These are phyloP conservation scores for Pelecanoides urinatrix DNA, from an alignment of 2,113 vertebrate genomes.

Conservation along the genomic window DNA sequence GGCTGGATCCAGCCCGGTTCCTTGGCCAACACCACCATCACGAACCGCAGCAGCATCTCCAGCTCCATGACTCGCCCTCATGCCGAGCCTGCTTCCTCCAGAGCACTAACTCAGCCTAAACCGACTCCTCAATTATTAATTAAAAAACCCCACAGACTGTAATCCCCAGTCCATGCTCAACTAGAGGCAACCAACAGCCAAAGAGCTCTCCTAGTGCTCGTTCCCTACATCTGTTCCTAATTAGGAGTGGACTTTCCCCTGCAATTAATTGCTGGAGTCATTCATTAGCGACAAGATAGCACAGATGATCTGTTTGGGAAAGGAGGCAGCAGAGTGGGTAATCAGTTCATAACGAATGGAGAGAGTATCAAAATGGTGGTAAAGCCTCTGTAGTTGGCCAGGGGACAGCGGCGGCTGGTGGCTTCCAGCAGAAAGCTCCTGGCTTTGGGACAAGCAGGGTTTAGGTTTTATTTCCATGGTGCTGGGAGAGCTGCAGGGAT, in stretches of 20 bases:
- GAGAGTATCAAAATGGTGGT: not conserved
- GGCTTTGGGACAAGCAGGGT: not conserved
- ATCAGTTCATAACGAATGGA: accelerated
- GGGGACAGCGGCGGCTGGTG: not conserved
- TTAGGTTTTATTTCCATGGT: not conserved
- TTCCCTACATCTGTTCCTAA: not conserved
- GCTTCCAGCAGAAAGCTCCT: not conserved
- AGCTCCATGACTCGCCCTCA: not conserved
- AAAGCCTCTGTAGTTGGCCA: not conserved
- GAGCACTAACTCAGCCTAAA: not conserved
- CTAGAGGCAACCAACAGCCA: not conserved
- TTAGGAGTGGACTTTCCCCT: not conserved
- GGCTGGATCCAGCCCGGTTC: not conserved
- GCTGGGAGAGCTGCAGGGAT: not conserved
- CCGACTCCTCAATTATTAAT: not conserved
- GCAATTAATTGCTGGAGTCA: not conserved
- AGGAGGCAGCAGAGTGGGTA: not conserved
- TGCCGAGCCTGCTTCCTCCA: accelerated
- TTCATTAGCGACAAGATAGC: not conserved
- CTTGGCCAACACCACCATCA: not conserved
- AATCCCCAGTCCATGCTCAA: not conserved
- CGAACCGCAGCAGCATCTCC: not conserved
- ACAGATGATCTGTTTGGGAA: not conserved
- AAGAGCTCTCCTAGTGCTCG: not conserved
- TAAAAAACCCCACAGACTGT: not conserved